These are phyloP conservation scores for Dryococelus australis DNA, from an alignment of 2,888 invertebrate species.

Conservation along the genomic window DNA sequence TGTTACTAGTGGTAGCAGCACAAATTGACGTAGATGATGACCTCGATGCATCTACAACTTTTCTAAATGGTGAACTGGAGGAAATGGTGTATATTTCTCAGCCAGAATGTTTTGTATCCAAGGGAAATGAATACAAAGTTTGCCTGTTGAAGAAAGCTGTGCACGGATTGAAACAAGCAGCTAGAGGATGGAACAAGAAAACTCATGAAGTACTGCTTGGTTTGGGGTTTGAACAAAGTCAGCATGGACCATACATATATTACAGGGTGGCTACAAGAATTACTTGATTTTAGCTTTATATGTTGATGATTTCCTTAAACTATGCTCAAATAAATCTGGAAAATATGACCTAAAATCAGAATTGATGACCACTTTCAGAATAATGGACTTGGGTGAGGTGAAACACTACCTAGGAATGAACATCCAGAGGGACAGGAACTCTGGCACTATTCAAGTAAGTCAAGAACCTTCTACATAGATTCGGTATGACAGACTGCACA, in stretches of 20 bases:
- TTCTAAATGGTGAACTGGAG: not conserved
- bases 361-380: not conserved
- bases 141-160: not conserved
- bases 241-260: not conserved
- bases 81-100: not conserved
- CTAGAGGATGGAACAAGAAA: not conserved
- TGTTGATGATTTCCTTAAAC: not conserved
- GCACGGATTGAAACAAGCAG: not conserved
- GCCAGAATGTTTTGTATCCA: not conserved
- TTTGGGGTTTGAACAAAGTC: not conserved
- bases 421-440: not conserved
- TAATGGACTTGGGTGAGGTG: not conserved
- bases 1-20: not conserved
- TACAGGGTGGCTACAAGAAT: not conserved
- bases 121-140: not conserved
- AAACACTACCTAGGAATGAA: not conserved
- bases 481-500: too few species aligned
- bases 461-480: not conserved
- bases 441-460: not conserved
- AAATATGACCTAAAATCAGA: not conserved
- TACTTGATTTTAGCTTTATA: not conserved
- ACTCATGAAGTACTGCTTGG: not conserved
- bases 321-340: not conserved
- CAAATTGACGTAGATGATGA: not conserved
- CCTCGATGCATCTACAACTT: not conserved